Conservation (phyloP, 2,113 vertebrate genomes). For the Lampris incognitus region DNA sequence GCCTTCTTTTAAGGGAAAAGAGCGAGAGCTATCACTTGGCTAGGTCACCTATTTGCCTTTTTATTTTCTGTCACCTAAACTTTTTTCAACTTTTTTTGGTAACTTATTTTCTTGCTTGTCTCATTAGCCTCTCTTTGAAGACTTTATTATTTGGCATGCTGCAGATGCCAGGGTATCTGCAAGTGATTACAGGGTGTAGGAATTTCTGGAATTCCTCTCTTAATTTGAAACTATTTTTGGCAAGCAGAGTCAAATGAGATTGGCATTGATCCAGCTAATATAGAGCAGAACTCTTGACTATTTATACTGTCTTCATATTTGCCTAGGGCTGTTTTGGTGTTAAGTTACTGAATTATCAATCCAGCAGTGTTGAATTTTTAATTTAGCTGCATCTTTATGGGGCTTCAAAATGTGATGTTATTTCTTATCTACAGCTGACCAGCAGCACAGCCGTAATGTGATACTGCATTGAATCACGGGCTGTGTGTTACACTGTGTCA, state of each 20-base stretch:
- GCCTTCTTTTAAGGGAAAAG: too few species aligned
- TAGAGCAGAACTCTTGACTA: conserved; percentile 15
- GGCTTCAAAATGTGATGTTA: not conserved
- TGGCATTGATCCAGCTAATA: not conserved
- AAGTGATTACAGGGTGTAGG: conserved; percentile 5
- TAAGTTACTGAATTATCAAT: too few species aligned
- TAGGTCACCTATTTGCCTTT: conserved; percentile 25
- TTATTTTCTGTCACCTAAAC: not conserved
- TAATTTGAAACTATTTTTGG: not conserved
- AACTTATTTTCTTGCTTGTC: not conserved
- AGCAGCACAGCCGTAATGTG: not conserved
- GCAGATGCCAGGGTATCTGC: not conserved
- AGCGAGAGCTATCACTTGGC: too few species aligned
- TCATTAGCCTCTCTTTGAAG: not conserved
- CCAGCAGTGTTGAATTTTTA: not conserved
- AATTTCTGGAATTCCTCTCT: not conserved
- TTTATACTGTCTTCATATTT: not conserved
- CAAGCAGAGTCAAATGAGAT: not conserved
- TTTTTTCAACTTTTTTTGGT: conserved; percentile 18
- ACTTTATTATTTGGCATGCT: not conserved
- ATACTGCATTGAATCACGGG: not conserved
- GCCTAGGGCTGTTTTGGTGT: not conserved
- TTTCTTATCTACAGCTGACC: not conserved
- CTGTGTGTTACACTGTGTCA: not conserved
- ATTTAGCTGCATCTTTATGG: not conserved